phyloP scores from a whole-genome alignment of 2,113 vertebrate species.

The Lepus europaeus region DNA sequence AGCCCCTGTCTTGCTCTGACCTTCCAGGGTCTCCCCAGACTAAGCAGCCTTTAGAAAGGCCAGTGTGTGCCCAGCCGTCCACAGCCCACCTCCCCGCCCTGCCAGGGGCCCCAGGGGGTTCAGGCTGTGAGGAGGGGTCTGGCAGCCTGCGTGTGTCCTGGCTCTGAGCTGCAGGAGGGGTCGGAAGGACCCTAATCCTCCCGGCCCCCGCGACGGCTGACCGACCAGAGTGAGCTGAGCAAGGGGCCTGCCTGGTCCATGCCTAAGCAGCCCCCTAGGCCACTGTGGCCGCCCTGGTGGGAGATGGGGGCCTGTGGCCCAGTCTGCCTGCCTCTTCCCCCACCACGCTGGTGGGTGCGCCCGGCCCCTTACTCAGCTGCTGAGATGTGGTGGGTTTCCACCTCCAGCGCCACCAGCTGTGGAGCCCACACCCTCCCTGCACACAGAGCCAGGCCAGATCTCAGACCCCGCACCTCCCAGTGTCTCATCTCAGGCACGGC shows the following conservation, averaged over 20 bases:
- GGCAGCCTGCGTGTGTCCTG: neutral
- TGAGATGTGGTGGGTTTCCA: neutral
- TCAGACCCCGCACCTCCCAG: neutral
- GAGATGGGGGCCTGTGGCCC: neutral
- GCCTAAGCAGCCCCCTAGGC: neutral
- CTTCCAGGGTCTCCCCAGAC: neutral
- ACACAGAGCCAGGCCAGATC: neutral
- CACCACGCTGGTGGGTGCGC: too few species aligned
- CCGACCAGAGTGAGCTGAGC: neutral
- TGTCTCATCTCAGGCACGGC: neutral
- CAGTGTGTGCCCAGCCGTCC: fast-evolving
- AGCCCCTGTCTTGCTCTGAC: neutral
- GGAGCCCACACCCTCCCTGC: neutral
- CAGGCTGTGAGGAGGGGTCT: too few species aligned
- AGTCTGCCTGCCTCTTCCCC: neutral
- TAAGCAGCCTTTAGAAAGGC: too few species aligned
- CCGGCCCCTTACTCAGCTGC: neutral
- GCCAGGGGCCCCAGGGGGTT: neutral
- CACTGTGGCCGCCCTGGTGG: too few species aligned
- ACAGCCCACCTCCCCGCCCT: neutral
- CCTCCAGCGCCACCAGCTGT: too few species aligned
- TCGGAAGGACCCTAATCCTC: neutral
- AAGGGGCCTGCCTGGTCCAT: neutral
- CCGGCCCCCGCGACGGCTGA: too few species aligned
- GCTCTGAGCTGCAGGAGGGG: fast-evolving